Evolutionary conservation across 2,888 invertebrate species (phyloP).

Genomic region (Mythimna vitellina): DNA sequence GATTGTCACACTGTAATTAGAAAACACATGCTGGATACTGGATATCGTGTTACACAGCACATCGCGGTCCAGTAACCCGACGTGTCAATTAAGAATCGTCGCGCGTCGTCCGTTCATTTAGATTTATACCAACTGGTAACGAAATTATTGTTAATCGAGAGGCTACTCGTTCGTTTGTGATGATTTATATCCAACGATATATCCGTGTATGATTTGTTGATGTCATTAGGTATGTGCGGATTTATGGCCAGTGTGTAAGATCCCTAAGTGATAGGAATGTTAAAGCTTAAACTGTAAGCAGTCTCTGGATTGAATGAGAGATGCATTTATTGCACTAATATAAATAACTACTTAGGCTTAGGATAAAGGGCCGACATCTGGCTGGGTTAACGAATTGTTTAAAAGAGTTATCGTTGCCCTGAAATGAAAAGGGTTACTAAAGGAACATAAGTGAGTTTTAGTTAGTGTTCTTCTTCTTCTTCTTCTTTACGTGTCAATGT

Average conservation of each 20-base stretch:
- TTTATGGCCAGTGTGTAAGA: slow-evolving; percentile 46
- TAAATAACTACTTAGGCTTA: not conserved
- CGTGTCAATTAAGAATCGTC: slow-evolving; percentile 83
- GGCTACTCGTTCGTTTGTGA: slow-evolving; percentile 56
- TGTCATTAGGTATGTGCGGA: slow-evolving; percentile 43
- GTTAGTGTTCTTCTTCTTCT: too few species aligned
- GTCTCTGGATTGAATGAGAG: not conserved
- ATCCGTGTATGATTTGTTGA: slow-evolving; percentile 60
- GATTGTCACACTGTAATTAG: slow-evolving; percentile 79
- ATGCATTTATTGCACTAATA: not conserved
- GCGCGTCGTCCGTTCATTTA: slow-evolving; percentile 77
- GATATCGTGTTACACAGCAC: slow-evolving; percentile 78
- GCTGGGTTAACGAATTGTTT: too few species aligned
- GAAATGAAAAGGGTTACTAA: too few species aligned
- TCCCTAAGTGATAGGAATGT: slow-evolving; percentile 43
- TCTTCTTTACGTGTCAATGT: too few species aligned
- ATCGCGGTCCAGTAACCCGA: slow-evolving; percentile 81
- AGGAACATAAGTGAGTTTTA: too few species aligned
- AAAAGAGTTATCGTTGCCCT: too few species aligned
- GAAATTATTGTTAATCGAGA: slow-evolving; percentile 81
- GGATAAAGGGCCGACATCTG: too few species aligned
- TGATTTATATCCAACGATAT: slow-evolving; percentile 58
- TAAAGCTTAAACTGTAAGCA: slow-evolving; percentile 1
- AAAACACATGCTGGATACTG: slow-evolving; percentile 73
- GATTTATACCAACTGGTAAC: slow-evolving; percentile 83